A percentile compares a stretch with the other conserved stretches of the same genome.
Conservation (phyloP, 2,888 invertebrate genomes). For the Drosophila testacea region DNA sequence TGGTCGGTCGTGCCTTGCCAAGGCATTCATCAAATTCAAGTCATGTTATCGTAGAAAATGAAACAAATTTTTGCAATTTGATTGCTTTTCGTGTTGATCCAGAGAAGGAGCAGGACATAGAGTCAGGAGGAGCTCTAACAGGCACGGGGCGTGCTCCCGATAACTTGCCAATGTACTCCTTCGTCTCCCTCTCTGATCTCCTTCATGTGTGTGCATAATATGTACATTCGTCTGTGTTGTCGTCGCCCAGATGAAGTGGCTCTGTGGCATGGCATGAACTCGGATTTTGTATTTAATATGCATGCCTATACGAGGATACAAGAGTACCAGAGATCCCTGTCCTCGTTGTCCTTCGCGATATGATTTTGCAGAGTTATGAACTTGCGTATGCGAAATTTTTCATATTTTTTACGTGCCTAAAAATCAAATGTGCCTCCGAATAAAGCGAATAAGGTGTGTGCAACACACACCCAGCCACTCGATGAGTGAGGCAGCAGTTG, state of each 20-base stretch:
- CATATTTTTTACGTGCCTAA: conserved; percentile 76
- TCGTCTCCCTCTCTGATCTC: background rate
- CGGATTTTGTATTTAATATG: conserved; percentile 67
- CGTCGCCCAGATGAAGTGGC: conserved; percentile 47
- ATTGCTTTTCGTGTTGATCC: conserved; percentile 78
- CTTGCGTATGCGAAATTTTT: conserved; percentile 70
- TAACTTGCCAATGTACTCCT: conserved; percentile 56
- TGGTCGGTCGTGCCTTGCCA: conserved; percentile 60
- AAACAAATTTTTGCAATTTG: conserved; percentile 80
- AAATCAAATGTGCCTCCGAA: conserved; percentile 51
- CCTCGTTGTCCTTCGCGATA: conserved; percentile 30
- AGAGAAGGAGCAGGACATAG: conserved; percentile 20
- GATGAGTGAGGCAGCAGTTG: conserved; percentile 46
- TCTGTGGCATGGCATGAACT: conserved; percentile 29
- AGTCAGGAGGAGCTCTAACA: background rate
- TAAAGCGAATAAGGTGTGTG: conserved; percentile 35
- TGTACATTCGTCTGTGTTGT: background rate
- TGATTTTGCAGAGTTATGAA: conserved; percentile 64
- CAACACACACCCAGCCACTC: conserved; percentile 1
- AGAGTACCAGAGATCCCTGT: conserved; percentile 6
- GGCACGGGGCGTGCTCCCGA: conserved; percentile 26
- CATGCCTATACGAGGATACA: conserved; percentile 61
- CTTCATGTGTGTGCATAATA: conserved; percentile 12
- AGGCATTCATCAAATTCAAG: conserved; percentile 80
- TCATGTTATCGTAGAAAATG: conserved; percentile 80